Evolutionary conservation across 1,140 invertebrate genomes (phyloP).

Genomic region (Anastrepha obliqua): DNA sequence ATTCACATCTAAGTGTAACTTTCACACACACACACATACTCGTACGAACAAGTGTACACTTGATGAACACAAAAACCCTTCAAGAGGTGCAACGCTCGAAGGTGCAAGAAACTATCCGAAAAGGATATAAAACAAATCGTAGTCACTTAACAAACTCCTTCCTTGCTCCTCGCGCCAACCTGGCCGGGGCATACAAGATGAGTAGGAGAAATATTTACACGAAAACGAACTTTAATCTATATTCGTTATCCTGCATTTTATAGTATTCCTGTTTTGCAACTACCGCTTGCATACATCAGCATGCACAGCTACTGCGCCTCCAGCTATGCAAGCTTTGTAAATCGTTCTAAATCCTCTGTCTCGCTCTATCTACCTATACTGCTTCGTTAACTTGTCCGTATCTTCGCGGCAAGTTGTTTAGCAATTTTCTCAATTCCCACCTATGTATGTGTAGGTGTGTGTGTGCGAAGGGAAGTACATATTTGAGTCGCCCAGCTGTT

Average conservation of each 20-base stretch:
- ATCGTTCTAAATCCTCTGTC: not conserved
- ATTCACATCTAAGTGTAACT: not conserved
- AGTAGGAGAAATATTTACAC: not conserved
- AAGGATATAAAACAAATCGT: slow-evolving; percentile 10
- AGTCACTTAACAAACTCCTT: slow-evolving; percentile 7
- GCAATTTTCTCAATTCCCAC: slow-evolving; percentile 34
- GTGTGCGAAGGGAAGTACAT: not conserved
- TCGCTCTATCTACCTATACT: not conserved
- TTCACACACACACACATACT: not conserved
- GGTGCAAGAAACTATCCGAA: slow-evolving; percentile 3
- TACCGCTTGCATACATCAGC: not conserved
- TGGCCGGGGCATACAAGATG: too few species aligned
- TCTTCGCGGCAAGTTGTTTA: slow-evolving; percentile 42
- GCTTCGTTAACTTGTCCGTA: not conserved
- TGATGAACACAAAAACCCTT: not conserved
- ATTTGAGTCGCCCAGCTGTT: not conserved
- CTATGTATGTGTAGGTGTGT: not conserved
- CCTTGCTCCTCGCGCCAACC: not conserved
- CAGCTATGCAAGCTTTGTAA: not conserved
- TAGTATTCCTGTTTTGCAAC: not conserved
- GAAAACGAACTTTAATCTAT: slow-evolving; percentile 17
- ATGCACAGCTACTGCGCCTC: not conserved
- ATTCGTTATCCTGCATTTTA: slow-evolving; percentile 13
- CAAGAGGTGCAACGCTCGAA: slow-evolving; percentile 16
- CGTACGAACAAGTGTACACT: not conserved